Base-by-base conservation (phyloP, 2,888 invertebrate genomes). In the Alloscopus bannaensis region DNA sequence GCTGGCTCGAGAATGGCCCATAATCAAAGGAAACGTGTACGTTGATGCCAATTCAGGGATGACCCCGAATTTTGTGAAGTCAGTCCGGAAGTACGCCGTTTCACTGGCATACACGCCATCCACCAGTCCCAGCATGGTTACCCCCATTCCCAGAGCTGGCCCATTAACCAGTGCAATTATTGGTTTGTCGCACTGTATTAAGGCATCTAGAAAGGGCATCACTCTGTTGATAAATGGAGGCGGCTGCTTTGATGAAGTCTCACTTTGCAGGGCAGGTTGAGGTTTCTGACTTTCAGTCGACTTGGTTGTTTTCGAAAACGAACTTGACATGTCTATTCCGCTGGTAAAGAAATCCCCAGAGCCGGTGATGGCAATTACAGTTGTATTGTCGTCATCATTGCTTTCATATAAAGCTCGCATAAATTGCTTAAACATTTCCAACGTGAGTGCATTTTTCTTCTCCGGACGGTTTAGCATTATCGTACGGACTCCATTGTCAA, bases 111-210 rank as follows among this genome's bases (percentile, higher is more conserved):
- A 72, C 11, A 97, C 93, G 77, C 95, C 90, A 90, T 99, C 98
- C 89, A 93, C 96, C 0, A 98, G 90, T 0, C 93, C 93, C 65
- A 96, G 89, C 11, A 94, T 92, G 0, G 98, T 98, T 2, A 93
- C 93, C 50, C 93, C 93, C 84, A 98, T 93, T 28, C 99, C 99
- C 85, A 98, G 92, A 16, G 97, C 95, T 47, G 97, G 97, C 1
- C 98, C 99, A 90, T 98, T 98, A 0, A 98, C 93, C 76, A 97
- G 89, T n/a, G 94, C 94, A 82, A 98, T 91, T 55, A 99, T 88
- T 40, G 97, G 89, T 89, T 99, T 99, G 0, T 95, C 94, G 88
- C 95, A 97, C 83, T 92, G 92, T 82, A 97, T 94, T 84, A 96
- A 92, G 13, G 26, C 42, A 0, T 24, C 50, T 13, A 75, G 28